Conservation (phyloP, 1,140 invertebrate species). For the Meteorus sp. region DNA sequence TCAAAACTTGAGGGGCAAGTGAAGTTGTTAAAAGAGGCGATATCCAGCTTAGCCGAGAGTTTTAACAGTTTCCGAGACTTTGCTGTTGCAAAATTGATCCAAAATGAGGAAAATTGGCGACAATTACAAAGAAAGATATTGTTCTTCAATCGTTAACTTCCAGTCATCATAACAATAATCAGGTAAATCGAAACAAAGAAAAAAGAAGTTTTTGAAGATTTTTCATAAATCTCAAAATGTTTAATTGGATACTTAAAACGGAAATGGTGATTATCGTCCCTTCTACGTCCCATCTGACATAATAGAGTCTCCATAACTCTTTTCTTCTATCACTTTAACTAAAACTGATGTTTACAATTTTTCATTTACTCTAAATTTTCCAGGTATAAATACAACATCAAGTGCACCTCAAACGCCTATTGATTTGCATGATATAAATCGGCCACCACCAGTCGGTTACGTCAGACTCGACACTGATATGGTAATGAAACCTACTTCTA, state of each 20-base stretch:
- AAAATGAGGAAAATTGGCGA: not conserved
- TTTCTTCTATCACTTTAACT: too few species aligned
- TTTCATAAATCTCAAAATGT: too few species aligned
- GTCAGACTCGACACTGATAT: not conserved
- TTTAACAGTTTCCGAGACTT: not conserved
- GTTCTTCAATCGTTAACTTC: not conserved
- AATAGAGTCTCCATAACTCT: too few species aligned
- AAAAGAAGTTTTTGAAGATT: too few species aligned
- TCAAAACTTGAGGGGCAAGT: too few species aligned
- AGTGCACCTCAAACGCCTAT: not conserved
- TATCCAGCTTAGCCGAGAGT: not conserved
- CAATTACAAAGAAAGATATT: conserved; percentile 1
- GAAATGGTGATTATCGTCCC: too few species aligned
- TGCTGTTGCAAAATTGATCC: not conserved
- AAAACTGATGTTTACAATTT: too few species aligned
- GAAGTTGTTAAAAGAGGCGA: not conserved
- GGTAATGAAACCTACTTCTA: not conserved
- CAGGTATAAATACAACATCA: not conserved
- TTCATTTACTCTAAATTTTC: too few species aligned
- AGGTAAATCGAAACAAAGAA: too few species aligned
- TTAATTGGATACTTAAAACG: too few species aligned
- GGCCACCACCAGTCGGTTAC: not conserved
- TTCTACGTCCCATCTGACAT: too few species aligned
- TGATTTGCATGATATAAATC: not conserved
- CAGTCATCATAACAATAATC: too few species aligned